Base-by-base conservation (phyloP, 2,113 vertebrate species). In the Macquaria ambigua region DNA sequence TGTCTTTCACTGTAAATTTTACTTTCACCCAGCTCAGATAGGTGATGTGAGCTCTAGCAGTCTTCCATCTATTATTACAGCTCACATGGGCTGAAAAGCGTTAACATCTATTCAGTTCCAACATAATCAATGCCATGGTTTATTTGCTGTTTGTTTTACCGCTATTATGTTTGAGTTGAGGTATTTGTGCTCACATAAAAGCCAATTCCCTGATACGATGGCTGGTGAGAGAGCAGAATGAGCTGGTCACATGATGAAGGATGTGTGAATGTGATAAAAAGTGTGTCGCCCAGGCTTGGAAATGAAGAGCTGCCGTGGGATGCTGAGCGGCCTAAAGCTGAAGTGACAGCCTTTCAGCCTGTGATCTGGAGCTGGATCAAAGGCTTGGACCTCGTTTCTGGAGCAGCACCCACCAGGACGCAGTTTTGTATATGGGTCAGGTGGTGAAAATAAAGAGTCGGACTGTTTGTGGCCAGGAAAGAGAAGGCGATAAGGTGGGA, bases 381-480 rank as follows among this genome's bases (percentile, higher is more conserved):
- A 95, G 94, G 84, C 88, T 90, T 92, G 92, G 90, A 87, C 83
- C 85, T 85, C 64, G 80, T 96, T 95, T 95, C 87, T 95, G 93
- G 95, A 94, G 95, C 95, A 94, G 80, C 89, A 94, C 94, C 93
- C 95, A 90, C 93, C 88, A 95, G 95, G 93, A 95, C 93, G 81
- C 80, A 46, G 86, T 89, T 93, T 88, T 92, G 90, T 93, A 95
- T 95, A 73, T 96, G 94, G 95, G 95, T 96, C 95, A 96, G 89
- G 91, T 93, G 84, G 82, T 89, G 84, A 79, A 91, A 88, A 89
- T 85, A 88, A 93, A 93, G 89, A 90, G 71, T 88, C 18, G 23
- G 56, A 82, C 81, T 76, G 83, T 89, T 86, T 83, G 81, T 64
- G 78, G 85, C 86, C 88, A 86, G 83, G 83, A 66, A 82, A 72